phyloP scores from a whole-genome alignment of 2,113 vertebrate genomes.

The Gavialis gangeticus region DNA sequence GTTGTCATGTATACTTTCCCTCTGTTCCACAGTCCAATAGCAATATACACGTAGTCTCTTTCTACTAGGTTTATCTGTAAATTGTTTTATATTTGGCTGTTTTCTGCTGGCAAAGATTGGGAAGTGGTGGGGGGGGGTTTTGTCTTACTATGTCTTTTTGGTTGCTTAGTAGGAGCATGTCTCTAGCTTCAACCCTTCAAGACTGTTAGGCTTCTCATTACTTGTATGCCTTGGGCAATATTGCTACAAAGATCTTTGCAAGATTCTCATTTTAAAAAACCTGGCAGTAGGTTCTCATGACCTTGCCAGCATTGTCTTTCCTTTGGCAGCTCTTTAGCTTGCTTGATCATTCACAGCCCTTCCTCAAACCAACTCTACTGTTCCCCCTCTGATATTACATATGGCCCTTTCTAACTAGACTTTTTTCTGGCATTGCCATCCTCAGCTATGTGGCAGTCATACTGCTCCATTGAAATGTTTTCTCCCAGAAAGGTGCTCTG shows the following conservation, averaged over 20 bases:
- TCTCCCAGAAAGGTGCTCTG: background rate
- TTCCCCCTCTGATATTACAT: background rate
- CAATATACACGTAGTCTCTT: background rate
- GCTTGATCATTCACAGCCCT: conserved; percentile 11
- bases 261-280: background rate
- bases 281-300: fast-evolving
- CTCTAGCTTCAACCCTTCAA: background rate
- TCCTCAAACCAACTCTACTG: background rate
- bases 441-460: background rate
- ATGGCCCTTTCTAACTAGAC: background rate
- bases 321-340: background rate
- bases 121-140: background rate
- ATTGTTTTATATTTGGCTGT: background rate
- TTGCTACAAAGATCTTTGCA: background rate
- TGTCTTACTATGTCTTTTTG: background rate
- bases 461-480: background rate
- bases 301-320: background rate
- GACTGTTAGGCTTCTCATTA: background rate
- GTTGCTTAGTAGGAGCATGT: background rate
- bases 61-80: background rate
- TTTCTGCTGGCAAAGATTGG: background rate
- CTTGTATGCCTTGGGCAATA: conserved; percentile 2
- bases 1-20: background rate
- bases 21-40: background rate
- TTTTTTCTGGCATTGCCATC: background rate